Percentiles rank a stretch among this genome's conserved stretches.
Evolutionary conservation across 1,140 invertebrate species (phyloP).

Genomic region (Whitmania pigra): DNA sequence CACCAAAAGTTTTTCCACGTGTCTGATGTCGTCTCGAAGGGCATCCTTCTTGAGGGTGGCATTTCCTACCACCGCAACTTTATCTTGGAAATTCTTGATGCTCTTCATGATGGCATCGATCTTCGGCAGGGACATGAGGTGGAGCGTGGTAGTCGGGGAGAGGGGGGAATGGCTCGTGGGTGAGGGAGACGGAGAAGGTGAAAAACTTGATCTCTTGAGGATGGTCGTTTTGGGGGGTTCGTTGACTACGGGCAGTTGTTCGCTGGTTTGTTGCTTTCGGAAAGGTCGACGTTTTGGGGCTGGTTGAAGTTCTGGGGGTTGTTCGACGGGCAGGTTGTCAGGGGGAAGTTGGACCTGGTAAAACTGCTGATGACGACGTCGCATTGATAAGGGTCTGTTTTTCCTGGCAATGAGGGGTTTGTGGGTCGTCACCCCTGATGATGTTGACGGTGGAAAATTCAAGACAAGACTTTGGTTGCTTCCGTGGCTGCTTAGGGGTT

Average conservation of each 20-base stretch:
- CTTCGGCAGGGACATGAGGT: slow-evolving; percentile 1
- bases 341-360: too few species aligned
- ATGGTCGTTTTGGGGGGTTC: background rate
- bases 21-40: background rate
- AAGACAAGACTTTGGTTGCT: slow-evolving; percentile 12
- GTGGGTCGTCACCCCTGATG: background rate
- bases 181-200: background rate
- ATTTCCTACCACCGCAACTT: background rate
- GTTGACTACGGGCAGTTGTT: too few species aligned
- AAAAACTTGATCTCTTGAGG: background rate
- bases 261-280: too few species aligned
- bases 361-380: slow-evolving; percentile 8
- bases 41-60: background rate
- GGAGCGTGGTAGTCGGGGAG: background rate
- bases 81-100: background rate
- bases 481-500: background rate
- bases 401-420: background rate
- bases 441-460: background rate
- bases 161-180: background rate
- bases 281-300: too few species aligned
- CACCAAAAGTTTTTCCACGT: background rate
- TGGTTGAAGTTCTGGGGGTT: too few species aligned
- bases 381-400: background rate
- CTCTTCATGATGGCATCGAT: slow-evolving; percentile 1
- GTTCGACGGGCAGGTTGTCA: background rate